phyloP scores from a whole-genome alignment of 2,797 vertebrate genomes.

The Crypturellus tataupa region DNA sequence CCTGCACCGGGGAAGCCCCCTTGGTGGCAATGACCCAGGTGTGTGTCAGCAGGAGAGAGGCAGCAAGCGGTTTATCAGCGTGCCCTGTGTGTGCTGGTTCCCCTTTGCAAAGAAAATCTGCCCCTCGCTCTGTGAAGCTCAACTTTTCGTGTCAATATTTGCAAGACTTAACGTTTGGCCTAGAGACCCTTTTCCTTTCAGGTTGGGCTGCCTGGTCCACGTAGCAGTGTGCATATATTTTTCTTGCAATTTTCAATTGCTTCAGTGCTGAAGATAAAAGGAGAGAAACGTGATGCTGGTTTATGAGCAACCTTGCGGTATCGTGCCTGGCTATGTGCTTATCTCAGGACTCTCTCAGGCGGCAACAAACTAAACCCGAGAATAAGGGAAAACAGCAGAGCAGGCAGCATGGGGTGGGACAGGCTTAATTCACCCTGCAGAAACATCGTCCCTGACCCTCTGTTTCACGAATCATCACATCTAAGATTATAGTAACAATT shows the following conservation, averaged over 20 bases:
- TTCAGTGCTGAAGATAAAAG: conserved; percentile 8
- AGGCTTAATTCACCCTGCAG: neutral
- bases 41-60: neutral
- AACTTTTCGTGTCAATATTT: neutral
- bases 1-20: neutral
- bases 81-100: fast-evolving
- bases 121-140: fast-evolving
- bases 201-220: neutral
- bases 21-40: neutral
- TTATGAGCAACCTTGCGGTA: neutral
- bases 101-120: neutral
- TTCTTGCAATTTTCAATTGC: neutral
- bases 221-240: neutral
- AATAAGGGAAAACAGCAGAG: neutral
- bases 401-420: neutral
- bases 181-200: neutral
- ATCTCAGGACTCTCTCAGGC: neutral
- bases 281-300: neutral
- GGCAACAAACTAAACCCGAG: neutral
- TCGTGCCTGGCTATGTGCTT: neutral
- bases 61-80: neutral
- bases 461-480: neutral
- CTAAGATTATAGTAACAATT: neutral
- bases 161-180: conserved; percentile 2
- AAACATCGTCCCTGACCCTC: fast-evolving